Base-by-base conservation (phyloP, 2,797 vertebrate species). In the Dryobates pubescens region DNA sequence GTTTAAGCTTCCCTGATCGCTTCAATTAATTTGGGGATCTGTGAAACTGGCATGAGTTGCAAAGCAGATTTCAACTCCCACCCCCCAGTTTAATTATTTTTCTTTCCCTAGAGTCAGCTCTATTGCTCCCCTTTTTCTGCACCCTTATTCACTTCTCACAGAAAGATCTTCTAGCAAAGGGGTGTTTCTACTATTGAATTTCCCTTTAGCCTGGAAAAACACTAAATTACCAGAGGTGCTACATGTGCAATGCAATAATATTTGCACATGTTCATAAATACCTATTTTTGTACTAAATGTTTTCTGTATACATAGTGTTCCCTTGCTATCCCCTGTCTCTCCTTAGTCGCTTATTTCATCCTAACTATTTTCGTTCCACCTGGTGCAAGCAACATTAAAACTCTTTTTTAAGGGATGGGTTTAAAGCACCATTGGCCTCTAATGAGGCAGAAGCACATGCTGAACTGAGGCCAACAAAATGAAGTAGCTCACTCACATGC, bases 1-100 rank as follows among this genome's bases (percentile, higher is more conserved):
- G 26, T 59, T 76, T 38, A 88, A 83, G 57, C 36, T 90, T 90
- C 38, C 53, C 57, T 76, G 36, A 63, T 64, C 18, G 8, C 51
- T 77, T 91, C 64, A 86, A 53, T 88, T 94, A 93, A 80, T 90
- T 59, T 72, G 30, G 30, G 61, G 62, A 43, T 74, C 75, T 92
- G 51, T 63, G 87, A 92, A 80, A 89, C 12, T 47, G 12, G 20
- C 59, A 23, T 53, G 27, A 86, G 32, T 5, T 85, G 69, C 72
- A 90, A 62, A 90, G 61, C 32, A 88, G 76, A 75, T 89, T 82
- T 77, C 43, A 27, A 90, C 43, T 53, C 43, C 53, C 47, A 20
- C 26, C n/a, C 41, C 82, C 82, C 67, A 67, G 24, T 86, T 86
- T 85, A 82, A 80, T 85, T 75, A 32, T 34, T 85, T 74, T 92